Conservation (phyloP, 2,888 invertebrate species). For the Nomada flava region DNA sequence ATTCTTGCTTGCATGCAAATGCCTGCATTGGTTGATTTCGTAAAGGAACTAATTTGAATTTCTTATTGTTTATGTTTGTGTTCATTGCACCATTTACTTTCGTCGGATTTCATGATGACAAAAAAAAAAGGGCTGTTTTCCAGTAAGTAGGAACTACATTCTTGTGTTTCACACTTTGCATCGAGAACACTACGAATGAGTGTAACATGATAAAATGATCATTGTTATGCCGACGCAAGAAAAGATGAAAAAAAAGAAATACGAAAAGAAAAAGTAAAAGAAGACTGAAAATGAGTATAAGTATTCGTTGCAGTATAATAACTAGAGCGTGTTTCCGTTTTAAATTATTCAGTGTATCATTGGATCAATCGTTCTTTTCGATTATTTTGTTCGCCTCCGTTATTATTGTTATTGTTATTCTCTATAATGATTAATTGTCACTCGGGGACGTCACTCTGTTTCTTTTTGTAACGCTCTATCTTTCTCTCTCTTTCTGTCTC, state of each 20-base stretch:
- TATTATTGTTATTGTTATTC: constrained; percentile 35
- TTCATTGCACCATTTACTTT: constrained; percentile 87
- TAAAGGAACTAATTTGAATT: constrained; percentile 86
- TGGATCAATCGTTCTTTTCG: constrained; percentile 54
- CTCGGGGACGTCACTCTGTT: constrained; percentile 69
- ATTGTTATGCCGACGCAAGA: constrained; percentile 64
- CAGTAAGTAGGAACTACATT: constrained; percentile 88
- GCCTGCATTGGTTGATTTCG: constrained; percentile 84
- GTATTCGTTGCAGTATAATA: constrained; percentile 60
- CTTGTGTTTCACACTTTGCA: constrained; percentile 76
- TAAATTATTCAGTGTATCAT: constrained; percentile 41
- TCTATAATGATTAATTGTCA: constrained; percentile 61
- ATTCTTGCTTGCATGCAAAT: constrained; percentile 83
- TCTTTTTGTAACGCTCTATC: constrained; percentile 48
- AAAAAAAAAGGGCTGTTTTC: constrained; percentile 88
- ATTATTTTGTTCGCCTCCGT: constrained; percentile 60
- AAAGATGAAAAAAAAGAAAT: constrained; percentile 48
- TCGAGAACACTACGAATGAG: constrained; percentile 59
- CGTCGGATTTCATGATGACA: constrained; percentile 86
- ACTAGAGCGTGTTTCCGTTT: constrained; percentile 65
- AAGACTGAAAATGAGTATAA: constrained; percentile 41
- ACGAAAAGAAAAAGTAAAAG: constrained; percentile 45
- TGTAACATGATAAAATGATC: constrained; percentile 54
- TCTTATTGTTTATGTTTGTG: constrained; percentile 89
- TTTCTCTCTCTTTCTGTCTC: constrained; percentile 54